Base-by-base conservation (phyloP, 2,888 invertebrate genomes). In the Hermodice carunculata region DNA sequence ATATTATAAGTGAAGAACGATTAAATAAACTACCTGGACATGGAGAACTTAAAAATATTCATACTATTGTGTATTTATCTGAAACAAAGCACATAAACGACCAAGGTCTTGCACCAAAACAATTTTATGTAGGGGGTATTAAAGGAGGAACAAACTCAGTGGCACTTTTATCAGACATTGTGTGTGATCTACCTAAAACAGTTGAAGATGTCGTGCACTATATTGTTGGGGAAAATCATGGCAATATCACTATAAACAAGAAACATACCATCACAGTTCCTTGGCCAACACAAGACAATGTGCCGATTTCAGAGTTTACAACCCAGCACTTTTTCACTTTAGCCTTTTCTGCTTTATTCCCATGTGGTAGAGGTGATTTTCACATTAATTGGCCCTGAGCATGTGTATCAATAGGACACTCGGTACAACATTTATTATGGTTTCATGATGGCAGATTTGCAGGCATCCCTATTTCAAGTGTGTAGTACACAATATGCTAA, bases 241-340 rank as follows among this genome's bases (percentile, higher is more conserved):
- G 32, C 3, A 19, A 48, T 31, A 32, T 54, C 26, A n/a, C n/a
- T n/a, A n/a, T n/a, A n/a, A n/a, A n/a, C n/a, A n/a, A n/a, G n/a
- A n/a, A n/a, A n/a, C n/a, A n/a, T n/a, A n/a, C n/a, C n/a, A n/a
- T n/a, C n/a, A 51, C 57, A 26, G 60, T 67, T 22, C 69, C 68
- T 17, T 75, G 71, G 70, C 73, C 51, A 8, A 51, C 51, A 26
- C 8, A 29, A 8, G 51, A 19, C 28, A 29, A 51, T 28, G 11
- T 29, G 19, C 51, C 51, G 8, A 19, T 51, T 19, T 51, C 54
- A 19, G 54, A 54, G 22, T 37, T 54, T 24, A 54, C 37, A 32
- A 54, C 54, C 11, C 8, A 37, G 19, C 22, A n/a, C n/a, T n/a
- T n/a, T n/a, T n/a, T n/a, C n/a, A n/a, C n/a, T n/a, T n/a, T n/a